These are phyloP conservation scores for Drosophila melanosoma DNA, from an alignment of 2,888 invertebrate genomes.

Conservation along the genomic window DNA sequence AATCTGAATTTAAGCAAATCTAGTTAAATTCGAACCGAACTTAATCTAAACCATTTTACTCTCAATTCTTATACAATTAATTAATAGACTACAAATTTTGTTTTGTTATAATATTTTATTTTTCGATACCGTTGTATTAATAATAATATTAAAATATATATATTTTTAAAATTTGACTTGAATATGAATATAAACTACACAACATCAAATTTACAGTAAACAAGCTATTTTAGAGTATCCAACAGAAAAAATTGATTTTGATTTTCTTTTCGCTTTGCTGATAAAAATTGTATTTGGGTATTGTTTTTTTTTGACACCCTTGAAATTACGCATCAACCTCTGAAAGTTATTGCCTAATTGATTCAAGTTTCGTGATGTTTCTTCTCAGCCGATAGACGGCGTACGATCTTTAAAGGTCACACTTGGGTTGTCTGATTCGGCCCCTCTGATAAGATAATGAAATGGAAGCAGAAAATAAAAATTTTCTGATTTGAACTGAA, in stretches of 20 bases:
- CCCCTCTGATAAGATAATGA: constrained; percentile 28
- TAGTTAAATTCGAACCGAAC: neutral
- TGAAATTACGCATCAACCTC: constrained; percentile 43
- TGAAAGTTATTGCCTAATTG: constrained; percentile 27
- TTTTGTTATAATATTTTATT: neutral
- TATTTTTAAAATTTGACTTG: neutral
- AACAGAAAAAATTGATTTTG: neutral
- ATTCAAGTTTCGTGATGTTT: constrained; percentile 42
- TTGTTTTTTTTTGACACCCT: constrained; percentile 1
- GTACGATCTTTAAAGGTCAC: constrained; percentile 33
- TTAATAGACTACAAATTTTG: neutral
- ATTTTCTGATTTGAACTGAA: constrained; percentile 8
- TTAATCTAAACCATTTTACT: neutral
- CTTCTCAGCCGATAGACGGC: constrained; percentile 6
- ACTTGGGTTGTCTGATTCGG: constrained; percentile 18
- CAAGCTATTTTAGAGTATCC: neutral
- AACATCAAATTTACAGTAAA: neutral
- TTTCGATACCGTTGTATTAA: neutral
- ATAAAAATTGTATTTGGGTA: constrained; percentile 14
- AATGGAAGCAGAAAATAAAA: constrained; percentile 6
- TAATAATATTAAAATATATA: neutral
- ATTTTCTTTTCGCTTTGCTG: constrained; percentile 21
- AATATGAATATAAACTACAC: neutral
- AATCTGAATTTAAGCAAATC: neutral
- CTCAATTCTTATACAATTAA: neutral